These are phyloP conservation scores for Microcebus ravelobensis DNA, from an alignment of 2,113 vertebrate genomes.

Conservation along the genomic window DNA sequence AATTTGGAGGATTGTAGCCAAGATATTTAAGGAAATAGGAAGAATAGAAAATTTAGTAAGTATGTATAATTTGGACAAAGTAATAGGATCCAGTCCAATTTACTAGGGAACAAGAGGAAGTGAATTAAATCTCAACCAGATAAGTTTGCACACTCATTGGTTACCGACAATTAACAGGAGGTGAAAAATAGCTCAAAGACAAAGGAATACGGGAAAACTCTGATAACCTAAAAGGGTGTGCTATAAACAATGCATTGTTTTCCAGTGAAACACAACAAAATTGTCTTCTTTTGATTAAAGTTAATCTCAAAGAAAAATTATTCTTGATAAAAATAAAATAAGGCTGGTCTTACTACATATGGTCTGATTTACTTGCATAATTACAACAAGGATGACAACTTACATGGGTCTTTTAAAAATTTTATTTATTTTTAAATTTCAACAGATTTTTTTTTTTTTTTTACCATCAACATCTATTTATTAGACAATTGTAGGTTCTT, in stretches of 20 bases:
- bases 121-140: neutral
- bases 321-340: neutral
- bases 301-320: neutral
- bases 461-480: slow-evolving; percentile 67
- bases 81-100: neutral
- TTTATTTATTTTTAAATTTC: too few relatives aligned
- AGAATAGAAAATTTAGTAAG: neutral
- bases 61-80: neutral
- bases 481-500: slow-evolving; percentile 69
- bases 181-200: neutral
- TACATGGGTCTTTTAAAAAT: neutral
- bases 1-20: neutral
- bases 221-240: neutral
- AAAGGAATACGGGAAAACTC: neutral
- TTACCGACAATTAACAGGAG: neutral
- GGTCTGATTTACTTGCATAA: neutral
- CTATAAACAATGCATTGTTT: neutral
- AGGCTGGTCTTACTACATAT: neutral
- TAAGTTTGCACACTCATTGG: neutral
- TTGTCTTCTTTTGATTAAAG: neutral
- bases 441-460: too few relatives aligned
- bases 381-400: neutral
- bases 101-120: neutral
- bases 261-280: neutral
- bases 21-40: neutral